These are phyloP conservation scores for Carcina quercana DNA, from an alignment of 2,888 invertebrate species.

Conservation along the genomic window DNA sequence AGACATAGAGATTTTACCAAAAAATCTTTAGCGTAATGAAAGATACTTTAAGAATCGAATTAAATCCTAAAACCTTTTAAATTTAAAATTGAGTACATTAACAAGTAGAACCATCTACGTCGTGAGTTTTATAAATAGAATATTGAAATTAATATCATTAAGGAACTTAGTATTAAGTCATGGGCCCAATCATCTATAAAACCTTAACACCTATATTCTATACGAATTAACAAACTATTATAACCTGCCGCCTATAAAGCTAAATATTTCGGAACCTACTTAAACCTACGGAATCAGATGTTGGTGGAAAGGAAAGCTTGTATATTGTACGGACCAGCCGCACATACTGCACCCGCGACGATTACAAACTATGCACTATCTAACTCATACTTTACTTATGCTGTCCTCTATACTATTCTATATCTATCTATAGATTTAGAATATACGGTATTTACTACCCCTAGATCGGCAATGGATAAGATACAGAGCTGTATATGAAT, in stretches of 20 bases:
- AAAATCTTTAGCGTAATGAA: slow-evolving; percentile 55
- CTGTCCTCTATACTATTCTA: too few relatives aligned
- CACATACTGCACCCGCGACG: too few relatives aligned
- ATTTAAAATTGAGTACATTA: slow-evolving; percentile 47
- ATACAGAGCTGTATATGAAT: too few relatives aligned
- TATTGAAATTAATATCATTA: slow-evolving; percentile 25
- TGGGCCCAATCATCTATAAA: slow-evolving; percentile 68
- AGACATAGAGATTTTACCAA: slow-evolving; percentile 66
- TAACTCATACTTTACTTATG: too few relatives aligned
- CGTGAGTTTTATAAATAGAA: slow-evolving; percentile 11
- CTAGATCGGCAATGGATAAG: too few relatives aligned
- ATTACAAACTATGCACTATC: too few relatives aligned
- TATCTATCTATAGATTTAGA: too few relatives aligned
- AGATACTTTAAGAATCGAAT: slow-evolving; percentile 44
- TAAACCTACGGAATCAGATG: slow-evolving; percentile 25
- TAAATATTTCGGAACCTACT: slow-evolving; percentile 61
- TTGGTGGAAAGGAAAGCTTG: slow-evolving; percentile 3
- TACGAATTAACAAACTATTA: slow-evolving; percentile 58
- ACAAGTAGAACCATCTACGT: slow-evolving; percentile 31
- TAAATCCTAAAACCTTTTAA: slow-evolving; percentile 46
- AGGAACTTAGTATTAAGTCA: slow-evolving; percentile 69
- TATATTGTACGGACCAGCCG: too few relatives aligned
- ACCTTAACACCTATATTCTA: slow-evolving; percentile 48
- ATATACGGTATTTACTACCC: too few relatives aligned
- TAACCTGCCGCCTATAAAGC: slow-evolving; percentile 53